Base-by-base conservation (phyloP, 2,797 vertebrate species). In the Rhinophrynus dorsalis region DNA sequence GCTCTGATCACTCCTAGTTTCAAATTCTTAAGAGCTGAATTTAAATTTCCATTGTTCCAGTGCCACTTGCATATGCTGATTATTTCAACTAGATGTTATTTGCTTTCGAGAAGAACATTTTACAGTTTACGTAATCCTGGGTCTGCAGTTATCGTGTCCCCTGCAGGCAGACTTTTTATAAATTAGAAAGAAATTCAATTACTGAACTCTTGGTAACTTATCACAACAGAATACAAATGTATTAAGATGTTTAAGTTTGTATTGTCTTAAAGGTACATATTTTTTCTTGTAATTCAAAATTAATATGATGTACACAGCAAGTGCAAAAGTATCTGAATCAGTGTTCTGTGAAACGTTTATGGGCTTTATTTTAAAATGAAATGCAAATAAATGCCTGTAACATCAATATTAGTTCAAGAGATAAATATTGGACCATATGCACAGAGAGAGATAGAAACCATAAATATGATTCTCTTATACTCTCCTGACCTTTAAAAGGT, bases 121-220 rank as follows among this genome's bases (percentile, higher is more conserved):
- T 77, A 75, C 78, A 79, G 74, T 79, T 82, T 81, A 71, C 81
- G 76, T 79, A 82, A 82, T 82, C 77, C 76, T 74, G 62, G 78
- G 59, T 64, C 76, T 81, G 74, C 59, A 78, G 77, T 87, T 87
- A 84, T 83, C 79, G 67, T 82, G 79, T 85, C 77, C 82, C 84
- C 84, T 81, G 73, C 79, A 86, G 84, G 83, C 80, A 86, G 75
- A 45, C 75, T 80, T 74, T 5, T 7, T 79, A 75, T 79, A 82
- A 85, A 86, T 85, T 83, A 82, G 80, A 78, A 79, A 78, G 78
- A 81, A 85, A 85, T 85, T 86, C 83, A 87, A 85, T 87, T 86
- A 86, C 81, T 73, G 75, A 82, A 81, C 74, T 81, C 42, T 76
- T 81, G 82, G 85, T 86, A 83, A 82, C 78, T 80, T 85, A 79